Percentiles rank a stretch among this genome's conserved stretches.
phyloP scores from a whole-genome alignment of 2,113 vertebrate genomes.

The Tachuris rubrigastra region DNA sequence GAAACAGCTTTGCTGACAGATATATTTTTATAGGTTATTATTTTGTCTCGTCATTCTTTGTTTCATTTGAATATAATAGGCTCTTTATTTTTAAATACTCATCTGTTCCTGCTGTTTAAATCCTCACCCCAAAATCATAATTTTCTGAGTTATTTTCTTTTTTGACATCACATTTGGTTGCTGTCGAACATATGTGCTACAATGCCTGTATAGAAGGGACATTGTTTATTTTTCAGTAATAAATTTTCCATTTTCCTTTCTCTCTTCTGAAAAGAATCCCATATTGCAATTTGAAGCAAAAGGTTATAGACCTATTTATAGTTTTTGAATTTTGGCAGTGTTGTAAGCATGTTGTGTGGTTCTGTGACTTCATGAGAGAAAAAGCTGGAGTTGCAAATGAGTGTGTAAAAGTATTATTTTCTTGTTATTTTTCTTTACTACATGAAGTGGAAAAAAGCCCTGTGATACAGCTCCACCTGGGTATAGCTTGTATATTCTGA shows the following conservation, averaged over 20 bases:
- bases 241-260: slow-evolving; percentile 20
- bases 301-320: slow-evolving; percentile 30
- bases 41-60: slow-evolving; percentile 10
- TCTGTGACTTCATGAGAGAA: slow-evolving; percentile 25
- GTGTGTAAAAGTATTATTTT: background rate
- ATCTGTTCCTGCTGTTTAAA: slow-evolving; percentile 27
- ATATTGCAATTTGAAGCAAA: background rate
- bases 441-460: background rate
- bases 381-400: background rate
- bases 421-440: background rate
- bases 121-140: slow-evolving; percentile 13
- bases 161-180: background rate
- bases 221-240: background rate
- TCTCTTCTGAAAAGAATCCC: background rate
- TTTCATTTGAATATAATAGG: slow-evolving; percentile 55
- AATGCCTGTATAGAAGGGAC: background rate
- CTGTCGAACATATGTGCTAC: background rate
- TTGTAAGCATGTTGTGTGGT: slow-evolving; percentile 1
- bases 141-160: background rate
- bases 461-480: background rate
- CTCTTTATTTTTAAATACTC: slow-evolving; percentile 53
- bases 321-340: slow-evolving; percentile 5
- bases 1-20: slow-evolving; percentile 16
- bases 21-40: slow-evolving; percentile 49
- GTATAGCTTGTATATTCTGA: background rate